Base-by-base conservation (phyloP, 2,797 vertebrate species). In the Phalloptychus januarius region DNA sequence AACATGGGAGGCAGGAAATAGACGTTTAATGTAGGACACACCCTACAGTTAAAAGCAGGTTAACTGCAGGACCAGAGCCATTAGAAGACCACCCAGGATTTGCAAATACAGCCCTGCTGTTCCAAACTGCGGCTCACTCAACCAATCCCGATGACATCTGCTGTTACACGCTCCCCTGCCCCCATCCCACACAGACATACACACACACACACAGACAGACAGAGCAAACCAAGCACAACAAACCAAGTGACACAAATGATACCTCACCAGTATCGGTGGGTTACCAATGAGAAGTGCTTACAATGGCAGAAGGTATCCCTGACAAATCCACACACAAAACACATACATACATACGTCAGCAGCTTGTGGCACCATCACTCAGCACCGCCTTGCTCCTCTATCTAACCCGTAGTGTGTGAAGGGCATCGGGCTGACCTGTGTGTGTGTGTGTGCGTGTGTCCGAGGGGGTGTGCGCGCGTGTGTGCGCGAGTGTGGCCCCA, bases 1-100 rank as follows among this genome's bases (percentile, higher is more conserved):
- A 83, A 94, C 93, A 94, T 94, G 94, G 94, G 93, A 95, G 94
- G 93, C 93, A 95, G 94, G 94, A 95, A 95, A 95, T 95, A 95
- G 94, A 94, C 91, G 84, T 94, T 95, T 94, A 94, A 94, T 95
- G 92, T 94, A 94, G 93, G 94, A 94, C 94, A 94, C 94, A 94
- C 93, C 94, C 94, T 94, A 93, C 93, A 93, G 93, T 94, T 94
- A 95, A 92, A 94, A 93, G 92, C 93, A 94, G 94, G 94, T 95
- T 94, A 94, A 93, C 92, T 92, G 92, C 92, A 92, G 86, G 92
- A 94, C 93, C 92, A 93, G 92, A 92, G 91, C 91, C 93, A 95
- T 94, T 94, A 95, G 91, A 91, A 93, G 94, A 95, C 94, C 94
- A 95, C 94, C 94, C 94, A 94, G 92, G 90, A 94, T 93, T 93